These are phyloP conservation scores for Drosophila grimshawi DNA, from an alignment of 1,140 invertebrate genomes.

Conservation along the genomic window DNA sequence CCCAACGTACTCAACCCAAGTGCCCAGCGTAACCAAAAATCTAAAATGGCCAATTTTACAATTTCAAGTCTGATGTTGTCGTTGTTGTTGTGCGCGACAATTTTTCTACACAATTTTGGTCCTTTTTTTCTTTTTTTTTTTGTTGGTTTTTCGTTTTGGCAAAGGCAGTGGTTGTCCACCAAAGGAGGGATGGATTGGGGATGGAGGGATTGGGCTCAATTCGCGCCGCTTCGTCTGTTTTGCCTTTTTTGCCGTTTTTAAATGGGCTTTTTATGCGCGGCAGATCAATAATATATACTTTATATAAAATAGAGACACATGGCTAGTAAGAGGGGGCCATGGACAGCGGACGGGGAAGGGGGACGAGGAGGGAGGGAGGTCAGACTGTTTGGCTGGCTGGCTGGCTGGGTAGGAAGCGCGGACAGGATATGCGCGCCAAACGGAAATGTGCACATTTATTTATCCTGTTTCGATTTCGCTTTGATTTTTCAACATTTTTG, in stretches of 20 bases:
- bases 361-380: neutral
- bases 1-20: slow-evolving; percentile 20
- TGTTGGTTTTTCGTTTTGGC: neutral
- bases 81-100: slow-evolving; percentile 56
- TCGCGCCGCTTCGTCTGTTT: slow-evolving; percentile 48
- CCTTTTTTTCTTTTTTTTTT: slow-evolving; percentile 44
- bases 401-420: slow-evolving; percentile 66
- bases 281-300: slow-evolving; percentile 77
- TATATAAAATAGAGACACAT: slow-evolving; percentile 63
- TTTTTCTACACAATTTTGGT: slow-evolving; percentile 74
- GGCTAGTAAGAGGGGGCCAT: neutral
- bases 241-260: slow-evolving; percentile 60
- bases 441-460: slow-evolving; percentile 83
- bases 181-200: neutral
- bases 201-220: slow-evolving; percentile 15
- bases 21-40: slow-evolving; percentile 67
- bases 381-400: slow-evolving; percentile 2
- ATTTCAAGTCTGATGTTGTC: slow-evolving; percentile 57
- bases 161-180: neutral
- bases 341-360: neutral
- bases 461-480: slow-evolving; percentile 82
- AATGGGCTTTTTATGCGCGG: slow-evolving; percentile 82
- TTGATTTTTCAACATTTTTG: slow-evolving; percentile 62
- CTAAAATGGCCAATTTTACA: slow-evolving; percentile 81
- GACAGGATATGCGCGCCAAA: slow-evolving; percentile 80